Evolutionary conservation across 1,140 invertebrate genomes (phyloP), one percentile per base, ranked within the genome.

Genomic region (Andrena cerasifolii): DNA sequence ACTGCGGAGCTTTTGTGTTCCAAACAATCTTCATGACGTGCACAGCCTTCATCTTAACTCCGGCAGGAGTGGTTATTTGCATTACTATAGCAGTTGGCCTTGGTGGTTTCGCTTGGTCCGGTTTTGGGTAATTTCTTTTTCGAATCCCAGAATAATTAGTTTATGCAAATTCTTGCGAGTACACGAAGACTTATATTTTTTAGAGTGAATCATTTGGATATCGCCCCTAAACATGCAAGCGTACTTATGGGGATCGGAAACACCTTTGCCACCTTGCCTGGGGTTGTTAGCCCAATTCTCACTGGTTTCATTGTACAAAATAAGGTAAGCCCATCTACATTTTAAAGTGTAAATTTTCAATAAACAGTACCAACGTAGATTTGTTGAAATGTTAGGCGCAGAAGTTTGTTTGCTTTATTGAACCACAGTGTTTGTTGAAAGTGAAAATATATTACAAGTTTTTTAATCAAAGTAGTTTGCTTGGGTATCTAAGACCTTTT

Each of bases 161-260:
- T 24, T 31, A 56, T 56, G 16, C 8, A 33, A 3, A 56, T 26
- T 28, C 36, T 54, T 28, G 40, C 10, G 28, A 71, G 47, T 28
- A 54, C 21, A 53, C 10, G 43, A 71, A 56, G 7, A 31, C 82
- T 82, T 58, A 59, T 68, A 75, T 78, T 83, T 93, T 94, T 89
- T 89, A 96, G 96, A 89, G 96, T 98, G 5, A 98, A 98, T 92
- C 96, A 97, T 88, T 90, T 98, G 87, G 97, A 98, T 89, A 95
- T 98, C 80, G 97, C 97, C 12, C 97, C 97, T 26, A 96, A 95
- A 86, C 96, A 96, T 90, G 96, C 96, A 1, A 96, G 96, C 86
- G 95, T 97, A 4, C 88, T 98, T 36, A 97, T 98, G 96, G 97
- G 97, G 2, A 93, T 98, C 33, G 96, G 96, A 3, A 98, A 98